phyloP scores from a whole-genome alignment of 2,113 vertebrate species.

The Sardina pilchardus region DNA sequence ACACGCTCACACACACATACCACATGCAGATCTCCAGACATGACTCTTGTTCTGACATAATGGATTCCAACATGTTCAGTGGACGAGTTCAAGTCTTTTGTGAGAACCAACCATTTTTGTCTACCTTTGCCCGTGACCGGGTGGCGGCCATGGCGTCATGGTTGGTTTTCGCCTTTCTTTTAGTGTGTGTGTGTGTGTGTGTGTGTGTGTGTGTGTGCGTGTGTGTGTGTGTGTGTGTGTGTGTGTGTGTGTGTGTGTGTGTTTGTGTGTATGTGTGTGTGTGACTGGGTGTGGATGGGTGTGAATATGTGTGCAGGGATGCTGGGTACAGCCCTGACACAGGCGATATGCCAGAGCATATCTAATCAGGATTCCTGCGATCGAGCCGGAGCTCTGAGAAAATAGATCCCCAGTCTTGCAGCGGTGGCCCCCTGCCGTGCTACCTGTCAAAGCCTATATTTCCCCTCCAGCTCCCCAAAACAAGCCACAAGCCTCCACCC shows the following conservation, averaged over 20 bases:
- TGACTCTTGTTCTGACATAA: neutral
- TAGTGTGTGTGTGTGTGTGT: neutral
- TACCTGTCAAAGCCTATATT: conserved; percentile 59
- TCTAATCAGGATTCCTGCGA: conserved; percentile 58
- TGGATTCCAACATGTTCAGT: neutral
- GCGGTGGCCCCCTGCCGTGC: conserved; percentile 50
- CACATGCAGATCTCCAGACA: conserved; percentile 57
- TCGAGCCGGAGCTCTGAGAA: conserved; percentile 39
- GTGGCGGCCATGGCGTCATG: neutral
- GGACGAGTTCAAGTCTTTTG: neutral
- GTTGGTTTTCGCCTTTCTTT: neutral
- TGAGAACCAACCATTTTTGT: neutral
- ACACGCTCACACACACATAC: conserved; percentile 36
- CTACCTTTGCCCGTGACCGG: neutral
- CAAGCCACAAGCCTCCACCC: conserved; percentile 41
- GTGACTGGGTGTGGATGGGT: neutral
- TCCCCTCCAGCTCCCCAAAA: conserved; percentile 52
- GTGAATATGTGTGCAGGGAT: conserved; percentile 1
- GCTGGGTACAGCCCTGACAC: conserved; percentile 46
- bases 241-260: neutral
- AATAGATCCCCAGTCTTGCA: conserved; percentile 48
- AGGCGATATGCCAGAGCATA: conserved; percentile 47
- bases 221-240: neutral
- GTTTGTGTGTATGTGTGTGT: neutral
- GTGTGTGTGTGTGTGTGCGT: neutral